phyloP scores from a whole-genome alignment of 2,888 invertebrate species.

The Stenchaetothrips biformis region DNA sequence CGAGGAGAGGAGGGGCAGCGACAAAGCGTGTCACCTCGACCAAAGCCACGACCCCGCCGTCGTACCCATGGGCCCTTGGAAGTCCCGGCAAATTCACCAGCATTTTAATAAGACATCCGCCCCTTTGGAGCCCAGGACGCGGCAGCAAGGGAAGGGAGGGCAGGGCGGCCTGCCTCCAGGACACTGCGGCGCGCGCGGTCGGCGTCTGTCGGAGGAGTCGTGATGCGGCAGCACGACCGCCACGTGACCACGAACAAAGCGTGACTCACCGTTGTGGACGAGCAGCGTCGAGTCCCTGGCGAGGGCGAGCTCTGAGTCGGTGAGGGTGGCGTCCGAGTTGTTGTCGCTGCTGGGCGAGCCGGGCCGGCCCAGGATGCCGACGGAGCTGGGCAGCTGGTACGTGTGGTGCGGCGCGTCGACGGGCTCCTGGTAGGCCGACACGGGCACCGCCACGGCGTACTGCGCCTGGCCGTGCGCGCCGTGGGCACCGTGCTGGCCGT shows the following conservation, averaged over 20 bases:
- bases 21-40: background rate
- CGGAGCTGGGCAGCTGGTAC: conserved; percentile 56
- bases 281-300: conserved; percentile 76
- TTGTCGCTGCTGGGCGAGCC: conserved; percentile 79
- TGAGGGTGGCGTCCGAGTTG: conserved; percentile 79
- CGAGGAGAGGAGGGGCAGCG: background rate
- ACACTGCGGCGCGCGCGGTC: background rate
- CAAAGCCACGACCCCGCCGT: background rate
- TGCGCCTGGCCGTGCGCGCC: background rate
- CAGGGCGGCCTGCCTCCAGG: background rate
- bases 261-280: conserved; percentile 72
- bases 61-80: no score
- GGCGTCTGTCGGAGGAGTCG: no score
- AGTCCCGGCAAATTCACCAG: background rate
- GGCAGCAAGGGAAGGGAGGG: background rate
- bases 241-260: no score
- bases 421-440: conserved; percentile 49
- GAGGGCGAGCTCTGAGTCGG: conserved; percentile 76
- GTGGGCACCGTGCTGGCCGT: background rate
- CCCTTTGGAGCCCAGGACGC: background rate
- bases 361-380: conserved; percentile 48
- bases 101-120: background rate
- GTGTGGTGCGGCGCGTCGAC: conserved; percentile 52
- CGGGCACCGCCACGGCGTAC: conserved; percentile 39
- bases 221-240: no score